A percentile compares a stretch with the other conserved stretches of the same genome.
Evolutionary conservation across 2,888 invertebrate species (phyloP).

Genomic region (Andrena praecox): DNA sequence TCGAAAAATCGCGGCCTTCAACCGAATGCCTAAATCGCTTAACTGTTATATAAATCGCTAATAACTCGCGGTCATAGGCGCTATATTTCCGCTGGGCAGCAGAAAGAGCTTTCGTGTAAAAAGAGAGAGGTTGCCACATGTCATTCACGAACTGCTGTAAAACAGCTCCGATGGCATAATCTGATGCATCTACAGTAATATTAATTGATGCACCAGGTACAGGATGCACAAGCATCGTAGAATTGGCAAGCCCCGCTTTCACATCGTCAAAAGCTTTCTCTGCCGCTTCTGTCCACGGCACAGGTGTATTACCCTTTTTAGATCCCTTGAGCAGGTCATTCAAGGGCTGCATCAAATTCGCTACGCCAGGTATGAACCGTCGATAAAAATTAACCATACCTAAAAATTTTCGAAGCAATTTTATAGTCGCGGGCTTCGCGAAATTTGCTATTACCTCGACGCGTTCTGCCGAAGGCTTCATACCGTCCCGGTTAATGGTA

Average conservation of each 20-base stretch:
- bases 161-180: conserved; percentile 8
- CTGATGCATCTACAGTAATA: background rate
- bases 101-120: background rate
- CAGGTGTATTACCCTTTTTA: background rate
- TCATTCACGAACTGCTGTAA: background rate
- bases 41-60: background rate
- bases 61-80: conserved; percentile 4
- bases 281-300: background rate
- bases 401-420: background rate
- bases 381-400: conserved; percentile 10
- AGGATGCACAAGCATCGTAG: background rate
- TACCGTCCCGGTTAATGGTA: background rate
- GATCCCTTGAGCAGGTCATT: background rate
- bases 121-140: background rate
- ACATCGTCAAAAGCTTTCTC: background rate
- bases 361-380: background rate
- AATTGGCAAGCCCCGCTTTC: conserved; percentile 5
- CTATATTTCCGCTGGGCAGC: background rate
- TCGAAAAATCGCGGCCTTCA: background rate
- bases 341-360: background rate
- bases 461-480: background rate
- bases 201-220: background rate
- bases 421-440: background rate
- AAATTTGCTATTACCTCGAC: background rate
- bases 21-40: background rate